These are phyloP conservation scores for Crax fasciolata DNA, from an alignment of 2,797 vertebrate genomes.

Conservation along the genomic window DNA sequence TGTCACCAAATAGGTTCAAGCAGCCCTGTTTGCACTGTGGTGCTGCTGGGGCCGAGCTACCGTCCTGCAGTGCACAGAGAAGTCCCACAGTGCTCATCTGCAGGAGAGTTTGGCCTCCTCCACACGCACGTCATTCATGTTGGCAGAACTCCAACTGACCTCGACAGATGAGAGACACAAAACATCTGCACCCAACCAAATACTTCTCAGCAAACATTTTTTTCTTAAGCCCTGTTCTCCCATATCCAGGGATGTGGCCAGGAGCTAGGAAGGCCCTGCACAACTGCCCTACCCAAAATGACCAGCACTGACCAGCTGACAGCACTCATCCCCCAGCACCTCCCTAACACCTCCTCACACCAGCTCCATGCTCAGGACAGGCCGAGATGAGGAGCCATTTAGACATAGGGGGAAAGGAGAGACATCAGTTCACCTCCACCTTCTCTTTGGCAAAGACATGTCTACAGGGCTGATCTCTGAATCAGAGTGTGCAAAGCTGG, in stretches of 20 bases:
- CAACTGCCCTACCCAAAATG: background rate
- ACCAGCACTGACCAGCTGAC: background rate
- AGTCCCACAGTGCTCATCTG: background rate
- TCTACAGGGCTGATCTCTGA: background rate
- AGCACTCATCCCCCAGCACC: background rate
- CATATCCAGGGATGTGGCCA: background rate
- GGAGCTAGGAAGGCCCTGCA: background rate
- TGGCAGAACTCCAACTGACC: conserved; percentile 65
- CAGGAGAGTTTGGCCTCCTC: conserved; percentile 32
- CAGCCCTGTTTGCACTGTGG: background rate
- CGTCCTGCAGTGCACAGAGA: background rate
- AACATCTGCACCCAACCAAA: conserved; percentile 55
- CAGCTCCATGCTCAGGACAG: background rate
- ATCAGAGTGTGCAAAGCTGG: background rate
- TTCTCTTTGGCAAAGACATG: background rate
- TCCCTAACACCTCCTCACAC: background rate
- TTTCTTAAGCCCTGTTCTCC: background rate
- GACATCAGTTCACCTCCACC: background rate
- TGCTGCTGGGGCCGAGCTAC: conserved; percentile 2
- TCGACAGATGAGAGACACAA: background rate
- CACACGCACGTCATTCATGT: background rate
- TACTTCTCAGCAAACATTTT: background rate
- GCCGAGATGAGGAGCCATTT: fast-evolving
- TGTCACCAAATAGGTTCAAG: background rate
- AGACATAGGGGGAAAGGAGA: background rate